These are phyloP conservation scores for Heterohyrax brucei DNA, from an alignment of 2,797 vertebrate species.

Conservation along the genomic window DNA sequence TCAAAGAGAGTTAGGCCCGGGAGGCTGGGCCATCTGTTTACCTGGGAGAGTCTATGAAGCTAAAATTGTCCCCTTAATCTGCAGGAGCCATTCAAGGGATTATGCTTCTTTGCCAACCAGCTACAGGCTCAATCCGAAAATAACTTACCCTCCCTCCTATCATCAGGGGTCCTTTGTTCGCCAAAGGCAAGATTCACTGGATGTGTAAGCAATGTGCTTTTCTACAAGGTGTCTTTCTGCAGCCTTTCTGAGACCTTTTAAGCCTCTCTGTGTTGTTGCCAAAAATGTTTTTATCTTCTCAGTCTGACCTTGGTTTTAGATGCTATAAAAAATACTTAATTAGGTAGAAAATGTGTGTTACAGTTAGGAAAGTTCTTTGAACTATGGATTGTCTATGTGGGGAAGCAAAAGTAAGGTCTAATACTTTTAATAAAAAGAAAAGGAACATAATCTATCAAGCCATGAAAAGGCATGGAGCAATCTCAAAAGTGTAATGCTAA, in stretches of 20 bases:
- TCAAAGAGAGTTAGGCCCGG: background rate
- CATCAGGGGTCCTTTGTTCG: background rate
- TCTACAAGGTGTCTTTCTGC: background rate
- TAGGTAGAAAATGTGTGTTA: background rate
- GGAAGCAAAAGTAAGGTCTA: background rate
- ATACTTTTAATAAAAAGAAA: background rate
- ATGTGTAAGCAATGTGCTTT: background rate
- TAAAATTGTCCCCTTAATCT: background rate
- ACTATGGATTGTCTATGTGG: background rate
- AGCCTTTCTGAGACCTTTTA: background rate
- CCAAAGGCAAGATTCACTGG: background rate
- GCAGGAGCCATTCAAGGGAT: background rate
- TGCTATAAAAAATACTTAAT: background rate
- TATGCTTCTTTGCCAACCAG: background rate
- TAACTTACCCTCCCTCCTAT: background rate
- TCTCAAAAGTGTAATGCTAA: background rate
- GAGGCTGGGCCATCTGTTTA: background rate
- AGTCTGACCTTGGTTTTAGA: background rate
- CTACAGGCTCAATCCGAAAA: background rate
- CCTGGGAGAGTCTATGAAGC: background rate
- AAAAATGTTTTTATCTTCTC: background rate
- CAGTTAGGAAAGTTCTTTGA: slow-evolving; percentile 5
- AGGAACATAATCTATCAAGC: background rate
- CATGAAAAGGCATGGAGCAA: background rate
- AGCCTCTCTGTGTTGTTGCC: background rate